Evolutionary conservation across 1,140 invertebrate genomes (phyloP), one percentile per base, ranked within the genome.

Genomic region (Cydia pomonella): DNA sequence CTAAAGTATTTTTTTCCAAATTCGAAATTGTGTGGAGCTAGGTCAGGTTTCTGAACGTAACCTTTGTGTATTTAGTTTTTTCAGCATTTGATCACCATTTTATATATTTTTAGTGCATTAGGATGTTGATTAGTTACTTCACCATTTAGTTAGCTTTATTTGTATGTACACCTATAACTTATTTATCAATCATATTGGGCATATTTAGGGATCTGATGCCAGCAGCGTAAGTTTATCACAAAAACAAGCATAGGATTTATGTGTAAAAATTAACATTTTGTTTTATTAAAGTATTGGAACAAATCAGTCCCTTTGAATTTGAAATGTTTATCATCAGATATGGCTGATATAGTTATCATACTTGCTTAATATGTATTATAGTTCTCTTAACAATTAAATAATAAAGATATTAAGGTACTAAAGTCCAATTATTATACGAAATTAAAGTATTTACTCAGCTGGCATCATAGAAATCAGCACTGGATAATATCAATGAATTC

Each of bases 31-130:
- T 76, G 7, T 78, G 47, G 75, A 71, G 73, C 41, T 81, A 85
- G 84, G 79, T 85, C 79, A 82, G 89, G 89, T 92, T 92, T 91
- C 88, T 92, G 91, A 92, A 92, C 91, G 89, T 92, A 92, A 89
- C 89, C 89, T 91, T 77, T 25, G 62, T 69, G 38, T 72, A 47
- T 71, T 63, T 87, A 75, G 72, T 77, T 79, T 82, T 77, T 77
- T 79, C 81, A 84, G 83, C 82, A 87, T 80, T 69, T 72, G 33
- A 9, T 47, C 38, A 69, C 64, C 38, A 29, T 75, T 83, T 80
- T 80, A 53, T 75, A 44, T 72, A 23, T 64, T 23, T 74, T 41
- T 41, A 64, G 33, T 74, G 27, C 63, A 59, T 73, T 69, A 69
- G 64, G 64, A 4, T 21, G 18, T 69, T 29, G 10, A 66, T 69